Evolutionary conservation across 2,888 invertebrate genomes (phyloP).

Genomic region (Deroplatys truncata): DNA sequence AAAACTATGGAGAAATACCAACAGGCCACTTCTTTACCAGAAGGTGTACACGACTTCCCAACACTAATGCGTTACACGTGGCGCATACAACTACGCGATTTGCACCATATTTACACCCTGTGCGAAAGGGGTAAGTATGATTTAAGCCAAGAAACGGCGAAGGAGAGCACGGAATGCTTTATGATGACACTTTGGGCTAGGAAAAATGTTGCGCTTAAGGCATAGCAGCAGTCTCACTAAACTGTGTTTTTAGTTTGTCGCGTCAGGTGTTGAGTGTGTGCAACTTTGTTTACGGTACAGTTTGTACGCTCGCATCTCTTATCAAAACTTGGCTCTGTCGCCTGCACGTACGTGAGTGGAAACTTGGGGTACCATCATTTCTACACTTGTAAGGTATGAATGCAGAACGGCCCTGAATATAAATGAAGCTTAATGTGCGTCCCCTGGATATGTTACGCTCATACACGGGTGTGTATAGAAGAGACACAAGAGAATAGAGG

Average conservation of each 20-base stretch:
- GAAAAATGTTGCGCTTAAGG: background rate
- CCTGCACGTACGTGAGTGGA: background rate
- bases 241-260: background rate
- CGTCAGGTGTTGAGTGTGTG: constrained; percentile 12
- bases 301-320: constrained; percentile 5
- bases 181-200: background rate
- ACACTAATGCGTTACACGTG: background rate
- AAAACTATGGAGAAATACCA: background rate
- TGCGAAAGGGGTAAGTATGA: background rate
- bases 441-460: background rate
- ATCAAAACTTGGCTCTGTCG: background rate
- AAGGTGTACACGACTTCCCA: background rate
- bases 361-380: background rate
- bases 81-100: background rate
- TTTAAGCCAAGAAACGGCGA: background rate
- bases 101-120: background rate
- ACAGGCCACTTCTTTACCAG: background rate
- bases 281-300: background rate
- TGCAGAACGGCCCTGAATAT: constrained; percentile 18
- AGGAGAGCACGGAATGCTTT: background rate
- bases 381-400: background rate
- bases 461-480: background rate
- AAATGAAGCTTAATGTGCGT: constrained; percentile 25
- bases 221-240: background rate
- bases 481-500: background rate